Conservation (phyloP, 2,113 vertebrate genomes). For the Malurus cyaneus region DNA sequence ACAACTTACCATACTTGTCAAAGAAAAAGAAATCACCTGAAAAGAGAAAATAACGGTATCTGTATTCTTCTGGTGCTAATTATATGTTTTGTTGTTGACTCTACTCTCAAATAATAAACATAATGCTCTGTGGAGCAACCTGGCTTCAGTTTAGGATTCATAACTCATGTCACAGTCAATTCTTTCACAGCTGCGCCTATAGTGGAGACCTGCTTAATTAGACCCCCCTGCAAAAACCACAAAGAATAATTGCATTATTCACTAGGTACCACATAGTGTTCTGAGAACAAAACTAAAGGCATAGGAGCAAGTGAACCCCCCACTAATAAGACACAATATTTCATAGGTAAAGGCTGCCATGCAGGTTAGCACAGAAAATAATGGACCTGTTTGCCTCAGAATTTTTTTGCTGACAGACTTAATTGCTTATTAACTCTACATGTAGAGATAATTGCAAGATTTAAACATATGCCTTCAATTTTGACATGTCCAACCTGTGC, state of each 20-base stretch:
- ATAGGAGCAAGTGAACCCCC: background rate
- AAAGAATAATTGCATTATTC: background rate
- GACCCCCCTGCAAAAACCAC: background rate
- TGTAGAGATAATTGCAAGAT: background rate
- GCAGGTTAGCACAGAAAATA: background rate
- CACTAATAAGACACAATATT: background rate
- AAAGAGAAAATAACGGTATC: background rate
- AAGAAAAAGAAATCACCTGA: background rate
- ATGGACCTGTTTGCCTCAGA: background rate
- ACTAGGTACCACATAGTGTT: background rate
- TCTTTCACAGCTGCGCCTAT: background rate
- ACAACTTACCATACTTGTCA: background rate
- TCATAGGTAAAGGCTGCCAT: background rate
- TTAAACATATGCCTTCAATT: background rate
- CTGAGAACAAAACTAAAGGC: background rate
- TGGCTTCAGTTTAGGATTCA: background rate
- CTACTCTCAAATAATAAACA: background rate
- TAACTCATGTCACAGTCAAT: background rate
- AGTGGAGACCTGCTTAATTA: constrained; percentile 15
- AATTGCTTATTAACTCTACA: background rate
- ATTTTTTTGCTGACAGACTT: background rate
- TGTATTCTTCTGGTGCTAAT: background rate
- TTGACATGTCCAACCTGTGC: background rate
- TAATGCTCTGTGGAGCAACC: background rate
- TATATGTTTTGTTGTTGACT: background rate